Evolutionary conservation across 2,797 vertebrate genomes (phyloP).

Genomic region (Pangasius macronema): DNA sequence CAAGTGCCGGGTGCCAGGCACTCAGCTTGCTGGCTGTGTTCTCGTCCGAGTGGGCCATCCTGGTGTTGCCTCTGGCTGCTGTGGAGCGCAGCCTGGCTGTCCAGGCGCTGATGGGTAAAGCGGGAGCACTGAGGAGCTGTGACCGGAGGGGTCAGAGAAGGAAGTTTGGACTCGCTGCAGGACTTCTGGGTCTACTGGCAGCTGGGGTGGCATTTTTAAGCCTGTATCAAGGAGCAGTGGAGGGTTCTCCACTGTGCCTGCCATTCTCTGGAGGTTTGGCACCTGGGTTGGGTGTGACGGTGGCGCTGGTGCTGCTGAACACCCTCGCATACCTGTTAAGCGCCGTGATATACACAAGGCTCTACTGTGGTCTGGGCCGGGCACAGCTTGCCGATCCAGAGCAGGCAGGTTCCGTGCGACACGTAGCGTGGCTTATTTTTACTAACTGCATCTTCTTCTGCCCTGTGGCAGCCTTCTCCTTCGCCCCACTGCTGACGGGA

Average conservation of each 20-base stretch:
- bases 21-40: slow-evolving; percentile 91
- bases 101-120: slow-evolving; percentile 84
- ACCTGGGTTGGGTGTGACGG: slow-evolving; percentile 85
- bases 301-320: slow-evolving; percentile 90
- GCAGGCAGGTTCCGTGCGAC: slow-evolving; percentile 87
- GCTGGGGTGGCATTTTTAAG: slow-evolving; percentile 80
- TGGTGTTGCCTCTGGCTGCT: slow-evolving; percentile 86
- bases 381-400: slow-evolving; percentile 88
- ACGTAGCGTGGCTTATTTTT: slow-evolving; percentile 97
- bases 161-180: slow-evolving; percentile 77
- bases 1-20: slow-evolving; percentile 85
- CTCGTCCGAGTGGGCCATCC: slow-evolving; percentile 90
- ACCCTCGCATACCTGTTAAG: slow-evolving; percentile 91
- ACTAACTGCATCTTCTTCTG: slow-evolving; percentile 99
- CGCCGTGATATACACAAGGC: slow-evolving; percentile 89
- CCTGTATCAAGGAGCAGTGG: slow-evolving; percentile 69
- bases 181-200: slow-evolving; percentile 80
- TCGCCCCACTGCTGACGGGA: slow-evolving; percentile 87
- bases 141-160: slow-evolving; percentile 72
- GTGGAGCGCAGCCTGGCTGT: slow-evolving; percentile 89
- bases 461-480: slow-evolving; percentile 95
- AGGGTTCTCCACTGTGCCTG: slow-evolving; percentile 90
- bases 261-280: slow-evolving; percentile 90
- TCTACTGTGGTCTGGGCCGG: slow-evolving; percentile 92
- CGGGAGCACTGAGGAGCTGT: slow-evolving; percentile 60